These are phyloP conservation scores for Aporophyla lueneburgensis DNA, from an alignment of 2,888 invertebrate species.

Conservation along the genomic window DNA sequence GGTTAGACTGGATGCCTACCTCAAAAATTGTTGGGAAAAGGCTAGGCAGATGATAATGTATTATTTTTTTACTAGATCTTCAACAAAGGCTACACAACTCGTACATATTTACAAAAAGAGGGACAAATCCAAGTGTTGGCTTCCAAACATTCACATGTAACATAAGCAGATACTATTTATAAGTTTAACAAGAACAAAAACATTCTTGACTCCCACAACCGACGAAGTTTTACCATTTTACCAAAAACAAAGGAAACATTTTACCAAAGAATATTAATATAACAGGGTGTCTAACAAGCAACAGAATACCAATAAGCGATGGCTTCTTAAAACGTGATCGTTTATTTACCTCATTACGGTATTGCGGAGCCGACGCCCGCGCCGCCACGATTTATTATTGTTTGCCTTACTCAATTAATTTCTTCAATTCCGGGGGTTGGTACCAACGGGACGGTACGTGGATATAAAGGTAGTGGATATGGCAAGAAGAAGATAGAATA, in stretches of 20 bases:
- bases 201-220: not conserved
- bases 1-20: too few species aligned
- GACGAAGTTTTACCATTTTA: slow-evolving; percentile 10
- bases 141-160: too few species aligned
- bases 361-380: slow-evolving; percentile 56
- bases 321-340: slow-evolving; percentile 48
- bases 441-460: slow-evolving; percentile 42
- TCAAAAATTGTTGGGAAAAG: too few species aligned
- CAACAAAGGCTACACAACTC: too few species aligned
- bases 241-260: slow-evolving; percentile 28
- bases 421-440: slow-evolving; percentile 55
- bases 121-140: too few species aligned
- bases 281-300: slow-evolving; percentile 43
- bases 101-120: too few species aligned
- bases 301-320: slow-evolving; percentile 59
- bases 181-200: not conserved
- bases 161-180: not conserved
- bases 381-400: slow-evolving; percentile 66
- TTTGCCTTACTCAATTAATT: slow-evolving; percentile 68
- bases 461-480: slow-evolving; percentile 18
- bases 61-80: too few species aligned
- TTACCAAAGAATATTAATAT: slow-evolving; percentile 25
- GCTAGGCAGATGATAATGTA: too few species aligned
- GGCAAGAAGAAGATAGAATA: not conserved
- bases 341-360: slow-evolving; percentile 62